Evolutionary conservation across 2,113 vertebrate species (phyloP).

Genomic region (Pycnonotus jocosus): DNA sequence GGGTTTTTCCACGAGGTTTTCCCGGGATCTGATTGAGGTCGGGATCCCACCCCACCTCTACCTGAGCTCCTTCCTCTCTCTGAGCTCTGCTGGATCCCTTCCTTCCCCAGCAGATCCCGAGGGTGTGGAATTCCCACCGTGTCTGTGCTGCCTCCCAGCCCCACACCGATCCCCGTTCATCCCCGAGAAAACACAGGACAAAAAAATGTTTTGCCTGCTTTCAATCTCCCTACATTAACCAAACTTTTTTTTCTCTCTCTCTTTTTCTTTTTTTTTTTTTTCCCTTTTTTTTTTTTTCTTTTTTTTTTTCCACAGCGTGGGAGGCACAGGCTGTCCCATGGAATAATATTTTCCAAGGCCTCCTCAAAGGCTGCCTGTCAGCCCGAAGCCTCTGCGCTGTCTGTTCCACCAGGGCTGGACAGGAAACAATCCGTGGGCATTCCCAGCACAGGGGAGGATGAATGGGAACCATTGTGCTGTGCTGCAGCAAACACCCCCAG

Average conservation of each 20-base stretch:
- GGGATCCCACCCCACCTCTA: not conserved
- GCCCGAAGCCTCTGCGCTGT: not conserved
- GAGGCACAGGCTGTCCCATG: slow-evolving; percentile 44
- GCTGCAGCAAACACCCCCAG: not conserved
- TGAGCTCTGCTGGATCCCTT: not conserved
- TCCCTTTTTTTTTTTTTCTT: not conserved
- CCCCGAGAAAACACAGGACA: not conserved
- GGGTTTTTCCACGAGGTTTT: not conserved
- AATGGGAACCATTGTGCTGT: slow-evolving; percentile 66
- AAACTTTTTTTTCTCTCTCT: not conserved
- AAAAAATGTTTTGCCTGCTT: slow-evolving; percentile 23
- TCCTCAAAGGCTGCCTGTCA: slow-evolving; percentile 33
- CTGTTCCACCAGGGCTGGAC: slow-evolving; percentile 23
- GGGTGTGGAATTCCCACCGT: not conserved
- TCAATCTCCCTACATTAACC: slow-evolving; percentile 31
- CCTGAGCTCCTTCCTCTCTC: not conserved
- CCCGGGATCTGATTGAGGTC: not conserved
- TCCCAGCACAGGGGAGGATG: slow-evolving; percentile 19
- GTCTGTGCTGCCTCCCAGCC: not conserved
- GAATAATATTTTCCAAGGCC: slow-evolving; percentile 58
- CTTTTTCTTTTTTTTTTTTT: not conserved
- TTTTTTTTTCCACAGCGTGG: not conserved
- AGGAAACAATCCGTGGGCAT: slow-evolving; percentile 53
- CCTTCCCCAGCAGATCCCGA: not conserved
- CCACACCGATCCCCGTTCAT: slow-evolving; percentile 52